These are phyloP conservation scores for Orthosia incerta DNA, from an alignment of 2,888 invertebrate genomes.

Conservation along the genomic window DNA sequence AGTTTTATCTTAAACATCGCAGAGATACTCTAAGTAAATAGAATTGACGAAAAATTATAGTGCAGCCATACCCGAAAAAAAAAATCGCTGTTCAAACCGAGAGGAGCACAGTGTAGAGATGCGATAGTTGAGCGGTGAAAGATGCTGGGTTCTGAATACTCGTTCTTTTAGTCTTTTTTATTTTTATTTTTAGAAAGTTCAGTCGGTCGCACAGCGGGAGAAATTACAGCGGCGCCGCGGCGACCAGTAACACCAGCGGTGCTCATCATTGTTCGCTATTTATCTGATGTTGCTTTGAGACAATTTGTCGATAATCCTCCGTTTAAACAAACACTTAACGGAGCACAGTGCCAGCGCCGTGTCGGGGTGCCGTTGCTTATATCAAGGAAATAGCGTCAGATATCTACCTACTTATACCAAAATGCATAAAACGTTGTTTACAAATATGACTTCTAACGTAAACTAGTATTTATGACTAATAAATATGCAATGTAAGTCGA, in stretches of 20 bases:
- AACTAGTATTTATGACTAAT: conserved; percentile 78
- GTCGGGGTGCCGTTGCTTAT: conserved; percentile 12
- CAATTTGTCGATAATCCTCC: conserved; percentile 57
- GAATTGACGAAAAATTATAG: conserved; percentile 68
- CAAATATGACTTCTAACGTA: conserved; percentile 75
- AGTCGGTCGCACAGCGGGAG: conserved; percentile 87
- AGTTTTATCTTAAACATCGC: conserved; percentile 66
- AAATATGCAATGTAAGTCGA: conserved; percentile 77
- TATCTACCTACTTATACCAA: conserved; percentile 73
- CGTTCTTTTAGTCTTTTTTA: conserved; percentile 88
- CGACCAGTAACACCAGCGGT: conserved; percentile 82
- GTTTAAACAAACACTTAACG: conserved; percentile 27
- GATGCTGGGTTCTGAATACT: conserved; percentile 87
- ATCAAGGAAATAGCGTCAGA: conserved; percentile 71
- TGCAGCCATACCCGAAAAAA: conserved; percentile 63
- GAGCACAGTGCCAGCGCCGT: conserved; percentile 5
- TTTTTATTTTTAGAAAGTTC: conserved; percentile 90
- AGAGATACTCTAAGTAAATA: conserved; percentile 60
- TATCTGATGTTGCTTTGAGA: conserved; percentile 76
- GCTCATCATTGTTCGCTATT: conserved; percentile 84
- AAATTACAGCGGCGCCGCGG: conserved; percentile 82
- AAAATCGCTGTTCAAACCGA: conserved; percentile 71
- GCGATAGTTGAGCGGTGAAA: conserved; percentile 88
- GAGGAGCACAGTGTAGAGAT: conserved; percentile 76
- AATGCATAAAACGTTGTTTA: conserved; percentile 76